Percentiles rank a stretch among this genome's conserved stretches.
phyloP scores from a whole-genome alignment of 2,888 invertebrate genomes.

The Aphidoletes aphidimyza region DNA sequence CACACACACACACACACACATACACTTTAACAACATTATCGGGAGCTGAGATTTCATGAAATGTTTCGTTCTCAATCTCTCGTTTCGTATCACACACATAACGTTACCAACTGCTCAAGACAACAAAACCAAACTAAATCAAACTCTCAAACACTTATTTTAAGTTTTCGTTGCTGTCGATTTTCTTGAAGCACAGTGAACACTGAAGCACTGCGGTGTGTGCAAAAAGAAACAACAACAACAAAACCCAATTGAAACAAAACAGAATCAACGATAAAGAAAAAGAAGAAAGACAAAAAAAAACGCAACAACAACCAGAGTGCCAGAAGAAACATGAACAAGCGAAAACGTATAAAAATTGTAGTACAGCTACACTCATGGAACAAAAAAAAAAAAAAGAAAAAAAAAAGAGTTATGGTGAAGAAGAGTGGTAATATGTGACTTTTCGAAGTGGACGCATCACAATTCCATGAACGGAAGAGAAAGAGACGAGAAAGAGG shows the following conservation, averaged over 20 bases:
- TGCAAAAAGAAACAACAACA: slow-evolving; percentile 18
- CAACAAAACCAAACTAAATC: slow-evolving; percentile 49
- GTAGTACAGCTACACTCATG: neutral
- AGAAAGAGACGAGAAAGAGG: neutral
- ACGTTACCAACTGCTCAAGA: slow-evolving; percentile 15
- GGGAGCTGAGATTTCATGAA: neutral
- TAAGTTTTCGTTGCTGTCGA: slow-evolving; percentile 35
- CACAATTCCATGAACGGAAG: neutral
- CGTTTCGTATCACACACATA: no score
- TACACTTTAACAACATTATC: neutral
- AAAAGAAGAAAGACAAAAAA: neutral
- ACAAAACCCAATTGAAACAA: no score
- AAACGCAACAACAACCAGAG: neutral
- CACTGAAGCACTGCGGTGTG: no score
- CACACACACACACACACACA: no score
- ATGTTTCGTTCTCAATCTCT: neutral
- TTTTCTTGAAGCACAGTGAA: neutral
- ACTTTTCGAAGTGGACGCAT: neutral
- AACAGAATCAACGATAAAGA: no score
- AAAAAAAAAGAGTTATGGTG: neutral
- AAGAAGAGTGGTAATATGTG: slow-evolving; percentile 32
- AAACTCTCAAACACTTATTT: slow-evolving; percentile 18
- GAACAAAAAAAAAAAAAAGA: neutral
- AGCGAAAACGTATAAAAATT: neutral
- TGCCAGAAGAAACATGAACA: neutral